Evolutionary conservation across 2,797 vertebrate genomes (phyloP).

Genomic region (Crocodylus rhombifer): DNA sequence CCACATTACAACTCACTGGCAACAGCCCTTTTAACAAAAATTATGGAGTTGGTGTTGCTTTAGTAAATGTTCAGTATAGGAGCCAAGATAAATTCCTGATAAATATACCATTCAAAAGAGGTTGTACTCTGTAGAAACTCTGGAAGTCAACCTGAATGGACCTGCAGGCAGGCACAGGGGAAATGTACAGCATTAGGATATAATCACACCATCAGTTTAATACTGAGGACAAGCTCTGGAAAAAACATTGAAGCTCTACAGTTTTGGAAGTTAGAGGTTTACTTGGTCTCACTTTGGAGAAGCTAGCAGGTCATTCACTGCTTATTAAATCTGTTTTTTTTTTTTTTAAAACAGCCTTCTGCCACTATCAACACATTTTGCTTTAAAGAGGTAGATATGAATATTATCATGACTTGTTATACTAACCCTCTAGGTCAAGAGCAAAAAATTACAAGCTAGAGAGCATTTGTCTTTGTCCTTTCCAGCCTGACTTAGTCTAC

Average conservation of each 20-base stretch:
- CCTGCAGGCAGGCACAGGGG: background rate
- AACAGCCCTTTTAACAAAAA: background rate
- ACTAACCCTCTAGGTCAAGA: background rate
- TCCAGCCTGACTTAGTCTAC: background rate
- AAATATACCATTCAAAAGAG: background rate
- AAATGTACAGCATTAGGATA: background rate
- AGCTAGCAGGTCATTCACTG: background rate
- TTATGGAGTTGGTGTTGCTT: background rate
- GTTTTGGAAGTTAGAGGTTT: background rate
- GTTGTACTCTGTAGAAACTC: fast-evolving
- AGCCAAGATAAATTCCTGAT: background rate
- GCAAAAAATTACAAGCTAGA: background rate
- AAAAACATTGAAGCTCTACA: background rate
- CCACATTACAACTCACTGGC: background rate
- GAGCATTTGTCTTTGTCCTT: conserved; percentile 12
- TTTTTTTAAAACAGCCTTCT: background rate
- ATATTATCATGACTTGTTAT: background rate
- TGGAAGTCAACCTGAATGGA: background rate
- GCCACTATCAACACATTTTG: background rate
- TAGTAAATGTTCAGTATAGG: background rate
- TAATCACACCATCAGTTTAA: background rate
- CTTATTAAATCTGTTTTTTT: background rate
- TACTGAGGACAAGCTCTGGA: background rate
- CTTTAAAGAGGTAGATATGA: background rate
- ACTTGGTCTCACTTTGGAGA: background rate